phyloP scores from a whole-genome alignment of 2,113 vertebrate species.

The Cyanocitta stelleri region DNA sequence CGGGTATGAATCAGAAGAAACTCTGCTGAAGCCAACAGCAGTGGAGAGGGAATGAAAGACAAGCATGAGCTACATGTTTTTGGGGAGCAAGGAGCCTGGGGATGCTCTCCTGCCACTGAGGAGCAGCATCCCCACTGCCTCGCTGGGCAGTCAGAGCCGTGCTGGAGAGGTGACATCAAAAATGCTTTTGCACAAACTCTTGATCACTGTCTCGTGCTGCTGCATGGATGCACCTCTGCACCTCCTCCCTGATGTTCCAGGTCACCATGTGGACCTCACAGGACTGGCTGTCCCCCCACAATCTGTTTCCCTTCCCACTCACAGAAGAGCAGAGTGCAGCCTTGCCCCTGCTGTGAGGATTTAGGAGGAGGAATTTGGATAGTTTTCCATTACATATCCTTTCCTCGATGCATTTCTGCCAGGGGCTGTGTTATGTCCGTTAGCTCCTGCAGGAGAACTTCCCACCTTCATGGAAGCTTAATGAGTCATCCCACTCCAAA shows the following conservation, averaged over 20 bases:
- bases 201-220: fast-evolving
- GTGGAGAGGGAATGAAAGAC: not conserved
- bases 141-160: fast-evolving
- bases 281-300: not conserved
- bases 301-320: fast-evolving
- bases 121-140: not conserved
- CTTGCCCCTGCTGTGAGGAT: not conserved
- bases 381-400: not conserved
- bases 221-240: not conserved
- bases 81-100: not conserved
- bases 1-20: not conserved
- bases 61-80: not conserved
- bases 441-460: not conserved
- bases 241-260: not conserved
- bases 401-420: not conserved
- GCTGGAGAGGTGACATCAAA: not conserved
- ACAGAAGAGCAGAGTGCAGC: not conserved
- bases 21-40: not conserved
- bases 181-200: not conserved
- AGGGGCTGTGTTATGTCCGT: fast-evolving
- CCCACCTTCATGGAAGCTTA: not conserved
- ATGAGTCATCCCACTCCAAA: not conserved
- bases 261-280: fast-evolving
- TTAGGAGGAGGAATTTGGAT: not conserved
- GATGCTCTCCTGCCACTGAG: fast-evolving